Evolutionary conservation across 2,888 invertebrate genomes (phyloP), one percentile per base, ranked within the genome.

Genomic region (Tachystola acroxantha): DNA sequence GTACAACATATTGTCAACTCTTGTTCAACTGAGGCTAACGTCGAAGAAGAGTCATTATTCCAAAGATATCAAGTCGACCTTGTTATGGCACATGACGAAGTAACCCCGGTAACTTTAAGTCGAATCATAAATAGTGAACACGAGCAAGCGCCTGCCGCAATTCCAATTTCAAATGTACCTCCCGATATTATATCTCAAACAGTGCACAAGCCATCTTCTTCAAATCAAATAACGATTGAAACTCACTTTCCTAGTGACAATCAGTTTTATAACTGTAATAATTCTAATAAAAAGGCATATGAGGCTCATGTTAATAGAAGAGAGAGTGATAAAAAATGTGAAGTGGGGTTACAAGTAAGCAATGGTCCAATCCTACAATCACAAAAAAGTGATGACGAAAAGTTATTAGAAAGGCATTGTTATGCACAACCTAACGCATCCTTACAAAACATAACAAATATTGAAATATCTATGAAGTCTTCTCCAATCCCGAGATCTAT

Each of bases 81-180:
- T 37, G 89, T 91, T 11, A 90, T 91, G 80, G 90, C 90, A 5
- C 90, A 91, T 51, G 91, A 91, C 50, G 90, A 90, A 76, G 85
- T 90, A 36, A 85, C 89, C 16, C 89, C 90, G 1, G 76, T 89
- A 37, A 84, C 79, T 6, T 63, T 88, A 42, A 81, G 74, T 52
- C 71, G 80, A 51, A 81, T 86, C 26, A 81, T 84, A 47, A 79
- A 75, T 39, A 80, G 63, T 49, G 79, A 80, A 42, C 44, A 53
- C 42, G 82, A 84, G 53, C 66, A 65, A 31, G 62, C 58, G 36
- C 42, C 57, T 27, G 42, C 57, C n/a, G 53, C 54, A 34, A 54
- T 63, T 10, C 51, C 63, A 28, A 45, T 58, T 27, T 51, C 66
- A 36, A 75, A 59, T 41, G 68, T 82, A 36, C 79, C 85, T n/a